A percentile compares a stretch with the other conserved stretches of the same genome.
These are phyloP conservation scores for Trichomalopsis sarcophagae DNA, from an alignment of 1,140 invertebrate genomes.

Conservation along the genomic window DNA sequence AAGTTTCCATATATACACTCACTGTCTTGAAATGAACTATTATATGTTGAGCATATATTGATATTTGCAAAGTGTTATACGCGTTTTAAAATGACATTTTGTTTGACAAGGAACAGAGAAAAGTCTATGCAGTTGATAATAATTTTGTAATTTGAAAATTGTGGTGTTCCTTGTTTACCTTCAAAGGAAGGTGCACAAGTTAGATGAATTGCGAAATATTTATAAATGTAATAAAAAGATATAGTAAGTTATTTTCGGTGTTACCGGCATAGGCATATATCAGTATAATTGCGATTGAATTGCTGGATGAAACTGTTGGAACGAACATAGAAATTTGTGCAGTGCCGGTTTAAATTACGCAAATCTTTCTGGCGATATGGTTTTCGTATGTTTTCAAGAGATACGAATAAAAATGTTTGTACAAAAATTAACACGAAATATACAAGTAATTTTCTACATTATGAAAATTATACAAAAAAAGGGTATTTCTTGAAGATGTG, in stretches of 20 bases:
- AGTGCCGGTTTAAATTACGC: neutral
- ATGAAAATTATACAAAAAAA: neutral
- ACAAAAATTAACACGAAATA: neutral
- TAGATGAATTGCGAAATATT: neutral
- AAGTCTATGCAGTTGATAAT: neutral
- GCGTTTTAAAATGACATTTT: neutral
- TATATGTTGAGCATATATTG: conserved; percentile 19
- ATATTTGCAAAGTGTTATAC: neutral
- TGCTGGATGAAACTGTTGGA: no score
- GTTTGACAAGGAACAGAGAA: neutral
- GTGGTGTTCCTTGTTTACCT: neutral
- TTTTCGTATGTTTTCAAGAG: neutral
- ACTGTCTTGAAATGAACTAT: conserved; percentile 9
- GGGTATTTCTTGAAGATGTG: neutral
- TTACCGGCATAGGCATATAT: no score
- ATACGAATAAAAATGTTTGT: neutral
- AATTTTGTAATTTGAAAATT: conserved; percentile 24
- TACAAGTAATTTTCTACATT: neutral
- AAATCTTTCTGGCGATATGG: neutral
- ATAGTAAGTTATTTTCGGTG: neutral
- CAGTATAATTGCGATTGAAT: no score
- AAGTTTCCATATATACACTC: neutral
- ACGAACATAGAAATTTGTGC: neutral
- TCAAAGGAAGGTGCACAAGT: conserved; percentile 3
- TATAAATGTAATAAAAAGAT: neutral